Percentiles rank a stretch among this genome's conserved stretches.
These are phyloP conservation scores for Cryptomyrus ogoouensis DNA, from an alignment of 2,113 vertebrate genomes.

Conservation along the genomic window DNA sequence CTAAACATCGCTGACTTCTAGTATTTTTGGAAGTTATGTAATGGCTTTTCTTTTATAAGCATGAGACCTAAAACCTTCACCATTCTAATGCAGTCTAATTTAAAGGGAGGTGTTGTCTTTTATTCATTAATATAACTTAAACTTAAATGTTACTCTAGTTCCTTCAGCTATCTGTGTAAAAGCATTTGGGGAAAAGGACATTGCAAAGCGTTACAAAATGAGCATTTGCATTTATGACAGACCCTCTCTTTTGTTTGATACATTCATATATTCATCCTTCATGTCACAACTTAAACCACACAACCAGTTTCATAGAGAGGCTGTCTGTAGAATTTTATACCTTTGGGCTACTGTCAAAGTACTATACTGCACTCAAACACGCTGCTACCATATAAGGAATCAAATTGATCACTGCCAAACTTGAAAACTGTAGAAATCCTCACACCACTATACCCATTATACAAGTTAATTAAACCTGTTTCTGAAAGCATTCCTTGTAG, in stretches of 20 bases:
- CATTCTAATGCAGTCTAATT: neutral
- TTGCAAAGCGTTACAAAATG: neutral
- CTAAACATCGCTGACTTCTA: neutral
- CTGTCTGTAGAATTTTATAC: slow-evolving; percentile 54
- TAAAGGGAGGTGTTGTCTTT: neutral
- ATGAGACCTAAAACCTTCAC: neutral
- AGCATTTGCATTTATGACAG: neutral
- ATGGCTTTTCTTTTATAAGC: neutral
- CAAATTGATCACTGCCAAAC: slow-evolving; percentile 51
- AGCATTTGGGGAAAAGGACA: neutral
- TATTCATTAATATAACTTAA: neutral
- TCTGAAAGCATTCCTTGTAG: neutral
- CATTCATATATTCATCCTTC: neutral
- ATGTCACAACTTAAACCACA: slow-evolving; percentile 22
- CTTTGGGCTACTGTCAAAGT: slow-evolving; percentile 54
- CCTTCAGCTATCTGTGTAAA: neutral
- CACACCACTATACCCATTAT: neutral
- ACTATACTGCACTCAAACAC: slow-evolving; percentile 58
- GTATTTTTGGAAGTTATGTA: neutral
- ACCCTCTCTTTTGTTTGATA: neutral
- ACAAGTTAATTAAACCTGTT: neutral
- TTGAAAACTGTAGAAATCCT: slow-evolving; percentile 45
- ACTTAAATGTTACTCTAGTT: neutral
- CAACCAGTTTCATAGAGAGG: slow-evolving; percentile 35
- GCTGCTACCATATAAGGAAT: slow-evolving; percentile 69